These are phyloP conservation scores for Agriotes lineatus DNA, from an alignment of 2,888 invertebrate species.

Conservation along the genomic window DNA sequence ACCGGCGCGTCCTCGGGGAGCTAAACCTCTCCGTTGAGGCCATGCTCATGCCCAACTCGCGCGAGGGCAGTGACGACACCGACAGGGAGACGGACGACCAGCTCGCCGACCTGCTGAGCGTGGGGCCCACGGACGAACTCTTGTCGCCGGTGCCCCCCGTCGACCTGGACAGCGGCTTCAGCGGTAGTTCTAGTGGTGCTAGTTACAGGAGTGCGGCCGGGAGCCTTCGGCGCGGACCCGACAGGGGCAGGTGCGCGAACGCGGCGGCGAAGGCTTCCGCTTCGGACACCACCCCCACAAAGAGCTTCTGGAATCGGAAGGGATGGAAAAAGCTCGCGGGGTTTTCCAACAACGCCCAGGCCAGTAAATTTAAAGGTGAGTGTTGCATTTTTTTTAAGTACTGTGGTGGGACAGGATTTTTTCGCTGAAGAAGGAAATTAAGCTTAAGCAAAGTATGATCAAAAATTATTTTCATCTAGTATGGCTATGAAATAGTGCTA, in stretches of 20 bases:
- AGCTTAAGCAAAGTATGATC: no score
- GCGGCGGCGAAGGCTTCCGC: conserved; percentile 13
- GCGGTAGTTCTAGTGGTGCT: conserved; percentile 86
- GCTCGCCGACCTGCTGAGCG: conserved; percentile 75
- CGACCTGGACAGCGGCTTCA: conserved; percentile 86
- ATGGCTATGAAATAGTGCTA: no score
- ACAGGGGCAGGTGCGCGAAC: conserved; percentile 63
- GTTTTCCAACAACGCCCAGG: conserved; percentile 78
- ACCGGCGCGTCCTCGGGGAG: conserved; percentile 86
- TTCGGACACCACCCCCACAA: conserved; percentile 54
- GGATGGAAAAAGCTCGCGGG: conserved; percentile 84
- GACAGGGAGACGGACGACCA: conserved; percentile 74
- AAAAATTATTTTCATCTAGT: no score
- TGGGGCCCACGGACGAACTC: conserved; percentile 79
- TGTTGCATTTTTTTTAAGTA: conserved; percentile 9
- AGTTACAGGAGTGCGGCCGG: conserved; percentile 76
- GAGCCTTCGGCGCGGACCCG: conserved; percentile 69
- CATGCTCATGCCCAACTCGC: conserved; percentile 85
- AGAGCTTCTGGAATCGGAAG: conserved; percentile 80
- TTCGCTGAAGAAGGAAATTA: background rate
- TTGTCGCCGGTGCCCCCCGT: conserved; percentile 75
- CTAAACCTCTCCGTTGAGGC: conserved; percentile 88
- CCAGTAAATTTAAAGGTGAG: conserved; percentile 68
- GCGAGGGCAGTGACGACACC: conserved; percentile 71
- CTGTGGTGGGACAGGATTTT: background rate